Evolutionary conservation across 2,797 vertebrate species (phyloP), one percentile per base, ranked within the genome.

Genomic region (Mionectes olivaceus): DNA sequence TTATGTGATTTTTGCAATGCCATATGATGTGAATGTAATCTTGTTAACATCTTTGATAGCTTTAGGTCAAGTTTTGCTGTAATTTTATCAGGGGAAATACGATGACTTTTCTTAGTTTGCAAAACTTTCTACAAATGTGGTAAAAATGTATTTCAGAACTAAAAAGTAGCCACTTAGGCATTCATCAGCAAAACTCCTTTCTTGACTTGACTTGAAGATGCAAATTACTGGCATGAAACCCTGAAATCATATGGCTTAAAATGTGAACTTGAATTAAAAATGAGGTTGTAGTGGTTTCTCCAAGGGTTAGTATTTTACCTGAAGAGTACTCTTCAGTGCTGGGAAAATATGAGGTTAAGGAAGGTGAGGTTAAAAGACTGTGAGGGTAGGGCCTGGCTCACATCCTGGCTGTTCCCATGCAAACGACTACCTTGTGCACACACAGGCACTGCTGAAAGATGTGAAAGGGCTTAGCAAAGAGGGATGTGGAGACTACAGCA

Each of bases 1-100:
- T 91, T 70, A 77, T 94, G 44, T 89, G 87, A 89, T 60, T 93
- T 95, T 90, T 89, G 56, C 71, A 80, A 10, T 89, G 65, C 43
- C 2, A 1, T 71, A 37, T 56, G 28, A 64, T 65, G 22, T 56
- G 50, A 64, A 59, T 41, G 27, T 47, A 84, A 70, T 89, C 59
- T 32, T 86, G 21, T 44, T 86, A 60, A 69, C 2, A 3, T 30
- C 43, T 82, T 64, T 47, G 49, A 35, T 87, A 60, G 28, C 69
- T 94, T 65, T 69, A 49, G 4, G 53, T 70, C 52, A 39, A 69
- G 47, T 73, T 77, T 75, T 82, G 7, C 22, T 75, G 15, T 75
- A 41, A 57, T 60, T 87, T 70, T 85, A 49, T 50, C n/a, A 55
- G 46, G 28, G 7, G 23, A 85, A 93, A 28, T 80, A 71, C 70